Evolutionary conservation across 2,113 vertebrate species (phyloP).

Genomic region (Motacilla alba): DNA sequence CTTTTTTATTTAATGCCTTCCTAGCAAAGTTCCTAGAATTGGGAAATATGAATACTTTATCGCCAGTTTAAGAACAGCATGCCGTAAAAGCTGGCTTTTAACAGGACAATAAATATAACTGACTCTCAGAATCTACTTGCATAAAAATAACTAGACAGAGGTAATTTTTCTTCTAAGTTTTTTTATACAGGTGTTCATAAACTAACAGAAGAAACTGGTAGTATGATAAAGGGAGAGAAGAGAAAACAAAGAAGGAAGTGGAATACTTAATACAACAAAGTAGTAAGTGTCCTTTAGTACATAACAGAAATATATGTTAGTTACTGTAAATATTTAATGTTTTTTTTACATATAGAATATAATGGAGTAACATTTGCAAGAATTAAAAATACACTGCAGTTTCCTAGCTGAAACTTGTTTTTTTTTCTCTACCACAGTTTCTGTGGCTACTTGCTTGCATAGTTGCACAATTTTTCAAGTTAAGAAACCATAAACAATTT

Average conservation of each 20-base stretch:
- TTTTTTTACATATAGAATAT: not conserved
- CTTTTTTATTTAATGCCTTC: not conserved
- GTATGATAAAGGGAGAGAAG: not conserved
- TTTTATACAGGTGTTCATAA: not conserved
- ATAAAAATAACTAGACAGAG: not conserved
- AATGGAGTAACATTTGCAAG: not conserved
- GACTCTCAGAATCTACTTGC: not conserved
- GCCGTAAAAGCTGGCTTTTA: not conserved
- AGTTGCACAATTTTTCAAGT: not conserved
- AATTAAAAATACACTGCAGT: constrained; percentile 7
- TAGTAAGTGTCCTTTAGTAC: not conserved
- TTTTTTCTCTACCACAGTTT: not conserved
- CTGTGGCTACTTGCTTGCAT: constrained; percentile 6
- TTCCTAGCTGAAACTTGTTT: not conserved
- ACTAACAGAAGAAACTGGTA: not conserved
- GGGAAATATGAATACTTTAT: not conserved
- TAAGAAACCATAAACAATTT: constrained; percentile 36
- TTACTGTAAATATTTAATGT: not conserved
- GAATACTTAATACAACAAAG: not conserved
- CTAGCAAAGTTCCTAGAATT: not conserved
- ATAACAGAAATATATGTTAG: not conserved
- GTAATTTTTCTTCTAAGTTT: not conserved
- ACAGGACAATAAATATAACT: not conserved
- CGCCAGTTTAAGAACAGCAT: not conserved
- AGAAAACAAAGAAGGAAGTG: not conserved